Evolutionary conservation across 1,140 invertebrate species (phyloP).

Genomic region (Bombus huntii): DNA sequence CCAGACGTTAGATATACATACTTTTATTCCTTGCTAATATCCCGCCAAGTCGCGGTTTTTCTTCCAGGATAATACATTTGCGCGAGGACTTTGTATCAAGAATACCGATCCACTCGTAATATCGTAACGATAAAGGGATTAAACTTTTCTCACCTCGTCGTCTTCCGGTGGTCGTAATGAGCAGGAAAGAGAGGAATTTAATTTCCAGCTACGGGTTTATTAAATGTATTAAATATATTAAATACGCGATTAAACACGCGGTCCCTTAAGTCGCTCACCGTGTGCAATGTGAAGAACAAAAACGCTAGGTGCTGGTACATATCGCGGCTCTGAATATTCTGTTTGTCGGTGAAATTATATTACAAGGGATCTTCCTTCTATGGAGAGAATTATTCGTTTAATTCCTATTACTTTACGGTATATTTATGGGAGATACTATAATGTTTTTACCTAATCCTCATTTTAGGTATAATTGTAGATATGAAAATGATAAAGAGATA

Average conservation of each 20-base stretch:
- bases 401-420: no score
- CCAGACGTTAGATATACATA: background rate
- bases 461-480: no score
- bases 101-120: conserved; percentile 22
- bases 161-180: background rate
- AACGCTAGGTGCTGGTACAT: no score
- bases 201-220: conserved; percentile 29
- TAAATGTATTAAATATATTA: background rate
- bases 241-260: conserved; percentile 4
- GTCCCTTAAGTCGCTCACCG: no score
- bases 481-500: no score
- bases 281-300: background rate
- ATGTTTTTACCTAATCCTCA: no score
- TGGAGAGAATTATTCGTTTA: no score
- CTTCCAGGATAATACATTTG: background rate
- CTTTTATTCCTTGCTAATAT: conserved; percentile 30
- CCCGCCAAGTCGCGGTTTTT: background rate
- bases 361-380: background rate
- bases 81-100: background rate
- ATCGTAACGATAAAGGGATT: conserved; percentile 33
- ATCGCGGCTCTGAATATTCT: background rate
- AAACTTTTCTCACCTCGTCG: background rate
- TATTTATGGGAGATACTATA: no score
- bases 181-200: conserved; percentile 11
- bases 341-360: background rate